A percentile compares a stretch with the other conserved stretches of the same genome.
Conservation (phyloP, 2,113 vertebrate genomes). For the Anguilla japonica region DNA sequence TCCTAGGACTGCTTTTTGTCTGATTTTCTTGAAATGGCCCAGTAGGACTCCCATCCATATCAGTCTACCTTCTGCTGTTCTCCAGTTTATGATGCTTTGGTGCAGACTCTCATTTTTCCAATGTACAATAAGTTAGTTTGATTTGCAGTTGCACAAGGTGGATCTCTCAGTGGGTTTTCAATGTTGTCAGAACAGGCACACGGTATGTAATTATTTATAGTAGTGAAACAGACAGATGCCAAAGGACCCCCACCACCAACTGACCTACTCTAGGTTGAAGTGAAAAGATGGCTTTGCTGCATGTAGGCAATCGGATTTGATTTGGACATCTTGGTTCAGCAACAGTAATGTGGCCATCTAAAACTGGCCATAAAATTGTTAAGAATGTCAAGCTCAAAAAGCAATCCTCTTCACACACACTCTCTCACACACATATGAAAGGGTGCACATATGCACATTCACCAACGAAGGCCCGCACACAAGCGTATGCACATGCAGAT, state of each 20-base stretch:
- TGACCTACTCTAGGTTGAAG: constrained; percentile 11
- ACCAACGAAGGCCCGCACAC: neutral
- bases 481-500: neutral
- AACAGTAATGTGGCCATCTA: neutral
- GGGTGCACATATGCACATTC: too few relatives aligned
- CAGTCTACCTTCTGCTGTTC: neutral
- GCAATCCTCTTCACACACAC: too few relatives aligned
- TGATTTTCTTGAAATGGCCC: neutral
- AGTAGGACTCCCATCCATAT: neutral
- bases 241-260: neutral
- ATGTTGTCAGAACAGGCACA: neutral
- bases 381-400: too few relatives aligned
- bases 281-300: neutral
- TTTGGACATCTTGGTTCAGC: neutral
- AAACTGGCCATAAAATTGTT: neutral
- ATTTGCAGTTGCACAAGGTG: neutral
- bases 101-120: neutral
- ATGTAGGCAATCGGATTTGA: neutral
- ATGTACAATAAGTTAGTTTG: neutral
- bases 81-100: neutral
- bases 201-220: constrained; percentile 4
- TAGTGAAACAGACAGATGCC: constrained; percentile 12
- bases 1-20: neutral
- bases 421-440: too few relatives aligned
- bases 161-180: neutral